A percentile compares a stretch with the other conserved stretches of the same genome.
phyloP scores from a whole-genome alignment of 2,797 vertebrate species.

The Arctocebus calabarensis region DNA sequence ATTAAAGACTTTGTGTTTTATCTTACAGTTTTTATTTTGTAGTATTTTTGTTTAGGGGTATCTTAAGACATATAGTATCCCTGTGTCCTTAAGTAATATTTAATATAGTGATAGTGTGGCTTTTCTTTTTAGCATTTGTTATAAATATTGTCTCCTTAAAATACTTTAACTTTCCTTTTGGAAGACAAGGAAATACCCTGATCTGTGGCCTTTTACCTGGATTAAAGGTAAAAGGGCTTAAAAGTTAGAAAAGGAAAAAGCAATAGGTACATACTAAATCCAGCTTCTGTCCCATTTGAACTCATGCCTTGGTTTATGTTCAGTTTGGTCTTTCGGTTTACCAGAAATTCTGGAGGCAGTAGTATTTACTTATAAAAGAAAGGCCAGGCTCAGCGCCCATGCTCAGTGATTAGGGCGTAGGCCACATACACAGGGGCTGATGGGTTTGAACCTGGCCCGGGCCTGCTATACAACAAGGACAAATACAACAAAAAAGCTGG shows the following conservation, averaged over 20 bases:
- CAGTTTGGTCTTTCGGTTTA: background rate
- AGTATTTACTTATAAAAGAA: slow-evolving; percentile 14
- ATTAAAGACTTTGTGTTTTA: slow-evolving; percentile 50
- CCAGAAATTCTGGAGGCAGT: slow-evolving; percentile 31
- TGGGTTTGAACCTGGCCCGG: no score
- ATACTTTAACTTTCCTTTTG: slow-evolving; percentile 10
- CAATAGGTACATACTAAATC: background rate
- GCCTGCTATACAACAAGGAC: no score
- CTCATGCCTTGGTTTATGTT: slow-evolving; percentile 29
- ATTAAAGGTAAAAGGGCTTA: slow-evolving; percentile 35
- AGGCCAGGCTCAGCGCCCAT: background rate
- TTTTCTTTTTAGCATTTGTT: background rate
- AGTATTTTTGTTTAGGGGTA: slow-evolving; percentile 40
- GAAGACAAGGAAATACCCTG: slow-evolving; percentile 32
- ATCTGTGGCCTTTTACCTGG: background rate
- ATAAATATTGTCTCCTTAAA: slow-evolving; percentile 28
- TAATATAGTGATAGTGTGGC: background rate
- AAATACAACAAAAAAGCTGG: no score
- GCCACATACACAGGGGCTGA: no score
- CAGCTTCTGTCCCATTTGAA: slow-evolving; percentile 3
- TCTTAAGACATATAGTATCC: background rate
- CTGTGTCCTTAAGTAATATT: background rate
- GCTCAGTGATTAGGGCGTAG: no score
- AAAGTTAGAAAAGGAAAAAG: slow-evolving; percentile 52
- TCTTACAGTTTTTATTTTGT: slow-evolving; percentile 33